These are phyloP conservation scores for Lepus timidus DNA, from an alignment of 2,113 vertebrate species.

Conservation along the genomic window DNA sequence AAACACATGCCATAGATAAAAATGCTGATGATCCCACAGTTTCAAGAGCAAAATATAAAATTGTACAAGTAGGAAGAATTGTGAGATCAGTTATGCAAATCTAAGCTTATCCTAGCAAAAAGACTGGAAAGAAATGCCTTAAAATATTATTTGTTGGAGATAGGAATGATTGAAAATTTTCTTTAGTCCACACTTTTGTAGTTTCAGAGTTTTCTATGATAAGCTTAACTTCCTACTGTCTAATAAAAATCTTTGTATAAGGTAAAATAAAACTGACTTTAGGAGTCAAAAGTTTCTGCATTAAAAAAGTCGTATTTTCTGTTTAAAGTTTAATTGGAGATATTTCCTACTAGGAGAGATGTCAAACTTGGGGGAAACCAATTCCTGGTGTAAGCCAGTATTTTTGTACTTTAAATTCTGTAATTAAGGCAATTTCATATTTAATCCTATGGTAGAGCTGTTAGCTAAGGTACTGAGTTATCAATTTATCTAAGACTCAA, in stretches of 20 bases:
- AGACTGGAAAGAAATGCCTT: not conserved
- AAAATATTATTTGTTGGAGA: not conserved
- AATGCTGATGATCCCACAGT: not conserved
- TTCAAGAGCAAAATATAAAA: not conserved
- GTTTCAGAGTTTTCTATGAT: constrained; percentile 1
- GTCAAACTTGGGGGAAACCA: constrained; percentile 11
- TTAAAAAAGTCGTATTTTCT: constrained; percentile 18
- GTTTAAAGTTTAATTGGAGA: constrained; percentile 43
- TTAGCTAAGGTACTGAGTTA: constrained; percentile 49
- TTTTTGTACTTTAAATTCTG: constrained; percentile 59
- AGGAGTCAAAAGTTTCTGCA: not conserved
- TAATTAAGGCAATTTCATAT: constrained; percentile 68
- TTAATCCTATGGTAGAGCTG: constrained; percentile 48
- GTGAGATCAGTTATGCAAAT: not conserved
- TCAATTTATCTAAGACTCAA: constrained; percentile 33
- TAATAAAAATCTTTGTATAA: not conserved
- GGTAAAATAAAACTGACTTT: constrained; percentile 24
- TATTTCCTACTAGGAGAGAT: not conserved
- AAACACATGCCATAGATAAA: not conserved
- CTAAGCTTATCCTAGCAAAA: not conserved
- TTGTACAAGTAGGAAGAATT: not conserved
- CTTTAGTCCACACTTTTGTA: not conserved
- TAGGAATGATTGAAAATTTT: not conserved
- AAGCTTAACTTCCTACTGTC: not conserved
- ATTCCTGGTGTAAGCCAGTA: constrained; percentile 13